Conservation (phyloP, 2,888 invertebrate species). For the Anoncus sp. region DNA sequence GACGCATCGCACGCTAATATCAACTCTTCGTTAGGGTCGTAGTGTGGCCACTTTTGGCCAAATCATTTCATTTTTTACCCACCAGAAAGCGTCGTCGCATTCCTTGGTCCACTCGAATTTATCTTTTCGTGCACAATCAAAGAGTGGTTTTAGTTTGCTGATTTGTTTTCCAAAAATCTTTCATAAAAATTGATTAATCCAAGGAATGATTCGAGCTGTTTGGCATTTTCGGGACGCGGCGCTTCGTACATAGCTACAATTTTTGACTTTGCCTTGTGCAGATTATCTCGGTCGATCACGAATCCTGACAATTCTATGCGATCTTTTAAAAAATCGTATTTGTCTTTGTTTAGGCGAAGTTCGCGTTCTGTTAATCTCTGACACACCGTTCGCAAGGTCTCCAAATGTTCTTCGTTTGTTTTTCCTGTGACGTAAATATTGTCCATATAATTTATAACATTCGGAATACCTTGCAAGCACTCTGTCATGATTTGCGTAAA, state of each 20-base stretch:
- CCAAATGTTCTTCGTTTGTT: conserved; percentile 27
- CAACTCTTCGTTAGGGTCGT: conserved; percentile 49
- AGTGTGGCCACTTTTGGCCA: conserved; percentile 60
- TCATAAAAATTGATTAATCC: conserved; percentile 76
- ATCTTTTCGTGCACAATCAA: conserved; percentile 64
- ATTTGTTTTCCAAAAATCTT: conserved; percentile 72
- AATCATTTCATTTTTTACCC: conserved; percentile 64
- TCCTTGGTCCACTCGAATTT: no score
- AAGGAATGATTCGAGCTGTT: no score
- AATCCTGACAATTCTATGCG: conserved; percentile 69
- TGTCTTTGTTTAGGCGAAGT: no score
- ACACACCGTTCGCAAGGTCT: conserved; percentile 39
- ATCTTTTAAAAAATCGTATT: neutral
- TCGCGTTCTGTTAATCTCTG: no score
- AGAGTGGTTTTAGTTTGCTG: conserved; percentile 69
- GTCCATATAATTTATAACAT: conserved; percentile 29
- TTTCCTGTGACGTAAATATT: conserved; percentile 44
- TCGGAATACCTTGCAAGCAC: conserved; percentile 39
- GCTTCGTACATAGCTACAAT: conserved; percentile 66
- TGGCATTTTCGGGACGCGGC: conserved; percentile 63
- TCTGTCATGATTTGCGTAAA: conserved; percentile 47
- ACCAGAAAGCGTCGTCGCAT: no score
- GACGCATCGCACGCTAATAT: no score
- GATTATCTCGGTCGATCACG: conserved; percentile 66
- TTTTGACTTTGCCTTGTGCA: conserved; percentile 61